phyloP scores from a whole-genome alignment of 2,888 invertebrate genomes.

The Ornithoptera alexandrae region DNA sequence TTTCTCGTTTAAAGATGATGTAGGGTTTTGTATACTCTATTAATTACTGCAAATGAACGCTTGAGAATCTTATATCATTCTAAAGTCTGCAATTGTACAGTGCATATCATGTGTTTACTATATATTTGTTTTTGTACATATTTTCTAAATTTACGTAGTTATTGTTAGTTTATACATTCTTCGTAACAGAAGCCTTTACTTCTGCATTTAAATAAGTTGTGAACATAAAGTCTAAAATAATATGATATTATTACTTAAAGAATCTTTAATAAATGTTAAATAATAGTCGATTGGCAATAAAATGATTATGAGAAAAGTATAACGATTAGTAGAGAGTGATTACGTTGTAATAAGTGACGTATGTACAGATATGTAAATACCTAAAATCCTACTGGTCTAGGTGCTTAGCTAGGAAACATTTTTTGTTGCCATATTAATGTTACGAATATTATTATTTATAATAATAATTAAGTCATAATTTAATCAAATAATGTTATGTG shows the following conservation, averaged over 20 bases:
- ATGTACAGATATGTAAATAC: constrained; percentile 75
- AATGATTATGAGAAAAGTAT: constrained; percentile 62
- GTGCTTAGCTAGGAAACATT: constrained; percentile 76
- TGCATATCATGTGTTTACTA: constrained; percentile 66
- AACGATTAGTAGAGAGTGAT: constrained; percentile 53
- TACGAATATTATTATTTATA: constrained; percentile 77
- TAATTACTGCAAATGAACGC: constrained; percentile 13
- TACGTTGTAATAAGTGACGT: constrained; percentile 44
- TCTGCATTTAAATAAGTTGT: constrained; percentile 59
- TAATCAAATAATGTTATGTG: constrained; percentile 73
- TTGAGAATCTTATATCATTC: constrained; percentile 40
- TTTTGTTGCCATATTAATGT: constrained; percentile 80
- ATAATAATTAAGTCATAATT: constrained; percentile 72
- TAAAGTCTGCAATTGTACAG: constrained; percentile 61
- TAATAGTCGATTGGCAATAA: constrained; percentile 73
- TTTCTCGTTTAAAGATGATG: constrained; percentile 20
- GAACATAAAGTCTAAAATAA: constrained; percentile 47
- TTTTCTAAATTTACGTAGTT: constrained; percentile 53
- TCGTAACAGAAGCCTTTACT: constrained; percentile 54
- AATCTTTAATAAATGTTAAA: constrained; percentile 60
- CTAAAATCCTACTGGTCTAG: constrained; percentile 69
- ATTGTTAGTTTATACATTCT: constrained; percentile 36
- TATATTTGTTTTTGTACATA: constrained; percentile 61
- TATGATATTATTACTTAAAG: constrained; percentile 41
- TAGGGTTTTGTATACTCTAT: constrained; percentile 17